Conservation (phyloP, 1,140 invertebrate genomes). For the Apis florea region DNA sequence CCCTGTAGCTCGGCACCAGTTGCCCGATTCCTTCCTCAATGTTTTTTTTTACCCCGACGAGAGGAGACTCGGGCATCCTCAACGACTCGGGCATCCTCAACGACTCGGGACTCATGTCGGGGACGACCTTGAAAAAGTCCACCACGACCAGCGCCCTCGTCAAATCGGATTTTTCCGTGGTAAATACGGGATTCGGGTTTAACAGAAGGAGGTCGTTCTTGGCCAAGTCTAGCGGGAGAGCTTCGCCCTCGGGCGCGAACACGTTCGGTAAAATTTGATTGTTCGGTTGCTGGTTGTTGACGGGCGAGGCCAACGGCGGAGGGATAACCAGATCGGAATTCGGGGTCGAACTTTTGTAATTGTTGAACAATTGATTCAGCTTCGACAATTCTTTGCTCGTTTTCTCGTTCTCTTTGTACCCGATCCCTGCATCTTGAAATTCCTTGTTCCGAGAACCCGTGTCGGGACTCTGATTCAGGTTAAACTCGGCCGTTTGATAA, state of each 20-base stretch:
- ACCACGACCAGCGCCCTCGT: slow-evolving; percentile 19
- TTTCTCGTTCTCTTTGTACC: no score
- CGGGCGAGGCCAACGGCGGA: background rate
- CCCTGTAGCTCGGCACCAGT: background rate
- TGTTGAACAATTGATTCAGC: no score
- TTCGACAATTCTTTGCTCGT: background rate
- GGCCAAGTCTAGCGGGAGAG: background rate
- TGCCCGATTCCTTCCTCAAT: background rate
- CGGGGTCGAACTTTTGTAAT: background rate
- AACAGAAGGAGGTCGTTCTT: background rate
- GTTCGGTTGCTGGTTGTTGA: background rate
- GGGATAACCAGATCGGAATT: background rate
- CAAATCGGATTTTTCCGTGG: background rate
- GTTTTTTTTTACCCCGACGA: background rate
- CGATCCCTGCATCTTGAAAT: no score
- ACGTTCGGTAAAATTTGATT: background rate
- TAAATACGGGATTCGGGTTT: background rate
- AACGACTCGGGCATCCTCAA: no score
- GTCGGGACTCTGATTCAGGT: no score
- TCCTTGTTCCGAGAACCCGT: no score
- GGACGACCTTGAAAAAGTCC: slow-evolving; percentile 24
- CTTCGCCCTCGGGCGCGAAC: background rate
- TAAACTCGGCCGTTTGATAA: no score
- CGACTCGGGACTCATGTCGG: background rate
- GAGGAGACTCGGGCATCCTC: no score